Evolutionary conservation across 2,797 vertebrate genomes (phyloP).

Genomic region (Philypnodon macrostomus): DNA sequence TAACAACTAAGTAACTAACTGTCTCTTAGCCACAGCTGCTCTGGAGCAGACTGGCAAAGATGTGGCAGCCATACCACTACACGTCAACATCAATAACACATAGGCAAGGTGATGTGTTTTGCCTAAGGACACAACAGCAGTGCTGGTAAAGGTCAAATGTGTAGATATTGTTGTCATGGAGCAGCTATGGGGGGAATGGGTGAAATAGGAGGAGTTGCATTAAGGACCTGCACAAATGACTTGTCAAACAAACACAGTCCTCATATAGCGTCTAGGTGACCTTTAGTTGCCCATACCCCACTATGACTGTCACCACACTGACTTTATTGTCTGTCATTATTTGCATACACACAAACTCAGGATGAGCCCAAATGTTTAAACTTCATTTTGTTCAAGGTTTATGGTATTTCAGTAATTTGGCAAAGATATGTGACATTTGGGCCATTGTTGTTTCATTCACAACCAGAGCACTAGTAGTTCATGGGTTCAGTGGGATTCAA

Average conservation of each 20-base stretch:
- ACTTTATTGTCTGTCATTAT: slow-evolving; percentile 47
- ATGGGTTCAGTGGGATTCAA: no score
- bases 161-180: slow-evolving; percentile 15
- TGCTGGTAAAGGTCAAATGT: no score
- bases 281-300: slow-evolving; percentile 32
- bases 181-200: slow-evolving; percentile 11
- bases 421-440: slow-evolving; percentile 1
- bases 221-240: slow-evolving; percentile 26
- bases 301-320: slow-evolving; percentile 43
- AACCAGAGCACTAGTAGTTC: no score
- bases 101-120: no score
- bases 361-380: slow-evolving; percentile 8
- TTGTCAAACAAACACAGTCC: slow-evolving; percentile 44
- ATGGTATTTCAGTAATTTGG: slow-evolving; percentile 6
- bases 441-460: background rate
- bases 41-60: no score
- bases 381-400: slow-evolving; percentile 1
- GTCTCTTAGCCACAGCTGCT: no score
- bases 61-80: no score
- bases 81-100: no score
- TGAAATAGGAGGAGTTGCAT: slow-evolving; percentile 23
- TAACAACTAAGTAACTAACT: no score
- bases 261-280: slow-evolving; percentile 17
- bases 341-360: slow-evolving; percentile 33
- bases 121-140: no score